Conservation (phyloP, 2,888 invertebrate species). For the Melanophora roralis region DNA sequence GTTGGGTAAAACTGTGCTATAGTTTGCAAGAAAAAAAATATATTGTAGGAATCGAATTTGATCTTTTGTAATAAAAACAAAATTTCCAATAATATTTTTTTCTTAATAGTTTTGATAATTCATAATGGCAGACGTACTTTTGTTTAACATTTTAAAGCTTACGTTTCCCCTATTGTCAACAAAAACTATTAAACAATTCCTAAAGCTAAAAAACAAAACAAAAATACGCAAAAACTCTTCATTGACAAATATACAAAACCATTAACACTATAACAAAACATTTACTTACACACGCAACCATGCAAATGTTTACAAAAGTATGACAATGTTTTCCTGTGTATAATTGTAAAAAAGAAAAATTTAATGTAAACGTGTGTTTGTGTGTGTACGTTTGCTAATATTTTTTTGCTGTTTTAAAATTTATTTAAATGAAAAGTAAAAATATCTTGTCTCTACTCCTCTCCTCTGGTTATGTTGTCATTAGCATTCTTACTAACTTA, state of each 20-base stretch:
- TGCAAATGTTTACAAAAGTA: neutral
- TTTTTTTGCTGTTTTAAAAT: neutral
- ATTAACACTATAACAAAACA: slow-evolving; percentile 43
- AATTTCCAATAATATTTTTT: too few species aligned
- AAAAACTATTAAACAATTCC: neutral
- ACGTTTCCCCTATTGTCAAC: slow-evolving; percentile 11
- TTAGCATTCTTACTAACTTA: slow-evolving; percentile 41
- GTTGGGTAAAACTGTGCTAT: too few species aligned
- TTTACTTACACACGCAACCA: too few species aligned
- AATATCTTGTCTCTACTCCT: neutral
- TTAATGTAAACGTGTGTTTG: neutral
- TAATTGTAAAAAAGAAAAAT: neutral
- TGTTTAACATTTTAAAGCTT: slow-evolving; percentile 6
- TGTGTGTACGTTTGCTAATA: neutral
- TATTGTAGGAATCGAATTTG: too few species aligned
- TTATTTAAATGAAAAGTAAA: slow-evolving; percentile 1
- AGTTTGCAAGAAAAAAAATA: too few species aligned
- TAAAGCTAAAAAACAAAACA: neutral
- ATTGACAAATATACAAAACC: slow-evolving; percentile 52
- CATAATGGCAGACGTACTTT: neutral
- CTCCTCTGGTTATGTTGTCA: slow-evolving; percentile 12
- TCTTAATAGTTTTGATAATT: too few species aligned
- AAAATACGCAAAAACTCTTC: slow-evolving; percentile 36
- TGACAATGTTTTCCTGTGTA: neutral
- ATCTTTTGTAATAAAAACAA: too few species aligned